Percentiles rank a stretch among this genome's conserved stretches.
phyloP scores from a whole-genome alignment of 2,888 invertebrate species.

The Dorcus hopei region DNA sequence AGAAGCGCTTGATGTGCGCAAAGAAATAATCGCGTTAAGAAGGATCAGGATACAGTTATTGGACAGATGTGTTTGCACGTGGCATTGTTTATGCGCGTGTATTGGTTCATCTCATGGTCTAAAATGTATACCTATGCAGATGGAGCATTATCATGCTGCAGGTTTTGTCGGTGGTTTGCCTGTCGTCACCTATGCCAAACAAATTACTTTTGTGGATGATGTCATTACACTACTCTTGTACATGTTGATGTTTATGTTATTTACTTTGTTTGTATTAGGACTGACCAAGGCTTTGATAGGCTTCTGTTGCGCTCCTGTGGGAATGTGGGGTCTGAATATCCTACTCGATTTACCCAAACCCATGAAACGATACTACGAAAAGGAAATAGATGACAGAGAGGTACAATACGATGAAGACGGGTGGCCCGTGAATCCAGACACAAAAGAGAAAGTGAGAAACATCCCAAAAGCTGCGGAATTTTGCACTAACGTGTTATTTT shows the following conservation, averaged over 20 bases:
- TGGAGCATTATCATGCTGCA: slow-evolving; percentile 51
- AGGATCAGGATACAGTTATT: slow-evolving; percentile 56
- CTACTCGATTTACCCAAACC: slow-evolving; percentile 53
- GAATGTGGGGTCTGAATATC: slow-evolving; percentile 54
- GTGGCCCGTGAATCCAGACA: slow-evolving; percentile 61
- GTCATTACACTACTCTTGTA: slow-evolving; percentile 38
- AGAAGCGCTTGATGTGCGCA: slow-evolving; percentile 54
- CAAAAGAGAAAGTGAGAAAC: slow-evolving; percentile 47
- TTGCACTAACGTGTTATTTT: slow-evolving; percentile 56
- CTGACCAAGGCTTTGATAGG: slow-evolving; percentile 57
- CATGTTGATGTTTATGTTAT: slow-evolving; percentile 36
- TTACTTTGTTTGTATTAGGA: slow-evolving; percentile 47
- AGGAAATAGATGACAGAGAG: slow-evolving; percentile 42
- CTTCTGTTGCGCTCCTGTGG: slow-evolving; percentile 46
- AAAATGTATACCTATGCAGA: slow-evolving; percentile 47
- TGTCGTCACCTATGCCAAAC: slow-evolving; percentile 36
- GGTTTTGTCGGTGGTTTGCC: slow-evolving; percentile 53
- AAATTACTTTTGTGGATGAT: slow-evolving; percentile 41
- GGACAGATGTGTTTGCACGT: slow-evolving; percentile 63
- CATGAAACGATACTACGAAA: slow-evolving; percentile 55
- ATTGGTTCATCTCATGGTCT: slow-evolving; percentile 47
- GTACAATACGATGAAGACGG: slow-evolving; percentile 56
- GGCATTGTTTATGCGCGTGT: slow-evolving; percentile 65
- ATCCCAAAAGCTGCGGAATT: slow-evolving; percentile 52
- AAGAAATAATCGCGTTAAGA: slow-evolving; percentile 57